These are phyloP conservation scores for Drosophila sp. DNA, from an alignment of 1,140 invertebrate genomes.

Conservation along the genomic window DNA sequence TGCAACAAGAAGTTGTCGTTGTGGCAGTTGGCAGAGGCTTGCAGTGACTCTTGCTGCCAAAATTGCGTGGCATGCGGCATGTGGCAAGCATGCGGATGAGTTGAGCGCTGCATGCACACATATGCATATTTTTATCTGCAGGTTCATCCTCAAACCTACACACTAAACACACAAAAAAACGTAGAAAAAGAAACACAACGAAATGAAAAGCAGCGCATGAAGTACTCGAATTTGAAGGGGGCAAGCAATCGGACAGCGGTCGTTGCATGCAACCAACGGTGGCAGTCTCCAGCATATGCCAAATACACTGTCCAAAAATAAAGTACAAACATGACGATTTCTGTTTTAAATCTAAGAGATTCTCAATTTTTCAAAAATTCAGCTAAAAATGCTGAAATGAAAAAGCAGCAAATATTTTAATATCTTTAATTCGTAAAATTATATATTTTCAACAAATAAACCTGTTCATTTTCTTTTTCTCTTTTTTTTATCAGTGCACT, in stretches of 20 bases:
- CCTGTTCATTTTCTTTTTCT: too few species aligned
- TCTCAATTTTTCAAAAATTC: too few species aligned
- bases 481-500: too few species aligned
- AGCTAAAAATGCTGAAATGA: too few species aligned
- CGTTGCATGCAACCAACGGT: constrained; percentile 28
- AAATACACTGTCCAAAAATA: background rate
- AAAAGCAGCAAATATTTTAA: too few species aligned
- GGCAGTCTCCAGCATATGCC: constrained; percentile 45
- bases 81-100: constrained; percentile 5
- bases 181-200: constrained; percentile 29
- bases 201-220: constrained; percentile 1
- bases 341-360: too few species aligned
- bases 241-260: constrained; percentile 1
- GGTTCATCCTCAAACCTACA: constrained; percentile 77
- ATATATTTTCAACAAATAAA: too few species aligned
- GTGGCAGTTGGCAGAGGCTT: constrained; percentile 21
- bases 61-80: constrained; percentile 38
- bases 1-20: constrained; percentile 1
- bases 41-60: constrained; percentile 29
- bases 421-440: too few species aligned
- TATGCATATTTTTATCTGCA: constrained; percentile 64
- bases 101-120: background rate
- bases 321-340: too few species aligned
- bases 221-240: constrained; percentile 34
- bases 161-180: constrained; percentile 41